Evolutionary conservation across 2,113 vertebrate species (phyloP), one percentile per base, ranked within the genome.

Genomic region (Myotis davidii): DNA sequence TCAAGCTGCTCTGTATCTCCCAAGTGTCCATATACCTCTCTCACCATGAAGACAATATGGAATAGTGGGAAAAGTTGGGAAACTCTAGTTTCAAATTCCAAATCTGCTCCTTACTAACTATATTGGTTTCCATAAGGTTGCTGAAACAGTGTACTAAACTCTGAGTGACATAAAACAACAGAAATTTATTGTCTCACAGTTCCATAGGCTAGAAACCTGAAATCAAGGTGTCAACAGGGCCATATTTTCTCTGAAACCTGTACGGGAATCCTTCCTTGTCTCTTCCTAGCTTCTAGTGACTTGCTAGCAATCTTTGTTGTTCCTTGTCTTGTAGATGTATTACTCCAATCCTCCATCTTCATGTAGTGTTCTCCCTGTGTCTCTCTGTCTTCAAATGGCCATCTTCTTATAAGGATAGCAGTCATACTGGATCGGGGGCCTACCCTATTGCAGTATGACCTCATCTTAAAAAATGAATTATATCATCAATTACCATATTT

Each of bases 381-480:
- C 27, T n/a, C 54, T 88, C 78, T 92, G 42, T 85, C 77, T 94
- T 93, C 48, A 92, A 32, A 72, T 73, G 45, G 8, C 73, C 67
- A 67, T 85, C 32, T 92, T 78, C 48, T 85, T 69, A 34, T 67
- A 88, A 90, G 50, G 34, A 67, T 11, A 93, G 18, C 21, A 70
- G 32, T 69, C 61, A 59, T 21, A 94, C 9, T 81, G 32, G 61
- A 88, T 78, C 64, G 56, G 42, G 67, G 13, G 9, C 61, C 42
- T 42, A 45, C 17, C 61, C 21, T 56, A 61, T 37, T 73, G 59
- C 74, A 88, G 27, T 82, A 37, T 73, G 48, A 85, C 29, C 16
- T 69, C 90, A 94, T 61, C 6, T 81, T 79, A 64, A 67, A 67
- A 37, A 91, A 94, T 45, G 42, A 78, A 87, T 81, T 95, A 45